Conservation (phyloP, 1,140 invertebrate species). For the Helicoverpa zea region DNA sequence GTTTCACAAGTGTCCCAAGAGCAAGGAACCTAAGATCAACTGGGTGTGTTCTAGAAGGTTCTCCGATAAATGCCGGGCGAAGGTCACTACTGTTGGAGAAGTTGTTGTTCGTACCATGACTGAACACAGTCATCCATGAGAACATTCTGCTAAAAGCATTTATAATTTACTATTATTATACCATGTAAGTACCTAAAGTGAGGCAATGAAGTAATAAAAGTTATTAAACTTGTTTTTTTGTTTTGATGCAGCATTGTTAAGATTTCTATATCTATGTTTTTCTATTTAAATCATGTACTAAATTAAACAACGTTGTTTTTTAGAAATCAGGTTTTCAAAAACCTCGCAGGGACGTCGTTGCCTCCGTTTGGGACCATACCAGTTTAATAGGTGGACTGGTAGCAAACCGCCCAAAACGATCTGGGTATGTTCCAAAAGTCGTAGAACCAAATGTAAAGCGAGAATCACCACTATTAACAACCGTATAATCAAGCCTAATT, state of each 20-base stretch:
- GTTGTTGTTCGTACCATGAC: too few species aligned
- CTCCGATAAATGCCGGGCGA: too few species aligned
- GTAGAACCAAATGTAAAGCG: constrained; percentile 56
- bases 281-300: too few species aligned
- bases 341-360: background rate
- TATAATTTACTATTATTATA: too few species aligned
- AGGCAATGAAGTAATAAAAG: too few species aligned
- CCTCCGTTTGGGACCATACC: background rate
- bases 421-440: constrained; percentile 45
- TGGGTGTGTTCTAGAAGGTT: constrained; percentile 38
- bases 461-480: constrained; percentile 58
- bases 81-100: too few species aligned
- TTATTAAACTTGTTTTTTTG: too few species aligned
- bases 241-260: too few species aligned
- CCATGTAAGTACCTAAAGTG: too few species aligned
- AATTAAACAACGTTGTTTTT: background rate
- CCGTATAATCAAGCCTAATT: constrained; percentile 55
- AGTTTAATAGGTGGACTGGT: background rate
- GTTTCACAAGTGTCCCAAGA: background rate
- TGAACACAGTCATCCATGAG: too few species aligned
- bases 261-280: too few species aligned
- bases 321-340: background rate
- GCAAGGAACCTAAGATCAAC: background rate
- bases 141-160: too few species aligned
- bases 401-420: background rate